phyloP scores from a whole-genome alignment of 1,140 invertebrate genomes.

The Periplaneta americana region DNA sequence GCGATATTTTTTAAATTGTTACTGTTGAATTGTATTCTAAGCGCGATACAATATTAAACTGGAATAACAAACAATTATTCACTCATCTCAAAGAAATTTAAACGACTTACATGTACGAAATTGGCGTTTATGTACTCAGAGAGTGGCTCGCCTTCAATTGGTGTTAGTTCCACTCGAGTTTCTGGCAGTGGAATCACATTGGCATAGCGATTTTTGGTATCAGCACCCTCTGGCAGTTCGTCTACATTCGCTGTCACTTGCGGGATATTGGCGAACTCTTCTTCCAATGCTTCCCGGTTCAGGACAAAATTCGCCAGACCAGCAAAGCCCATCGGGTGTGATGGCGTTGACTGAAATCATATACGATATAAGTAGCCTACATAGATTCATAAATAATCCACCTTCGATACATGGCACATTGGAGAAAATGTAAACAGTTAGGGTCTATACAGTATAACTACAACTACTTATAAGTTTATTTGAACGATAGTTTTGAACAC shows the following conservation, averaged over 20 bases:
- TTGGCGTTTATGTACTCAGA: conserved; percentile 92
- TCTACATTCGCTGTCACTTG: conserved; percentile 68
- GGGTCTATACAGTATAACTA: too few relatives aligned
- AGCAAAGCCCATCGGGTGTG: conserved; percentile 66
- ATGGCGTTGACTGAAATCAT: conserved; percentile 53
- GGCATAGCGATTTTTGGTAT: conserved; percentile 88
- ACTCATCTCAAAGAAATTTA: too few relatives aligned
- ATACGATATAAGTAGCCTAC: too few relatives aligned
- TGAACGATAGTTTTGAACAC: too few relatives aligned
- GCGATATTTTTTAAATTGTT: too few relatives aligned
- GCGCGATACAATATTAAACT: too few relatives aligned
- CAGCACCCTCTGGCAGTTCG: conserved; percentile 77
- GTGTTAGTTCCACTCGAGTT: conserved; percentile 70
- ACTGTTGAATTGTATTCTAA: too few relatives aligned
- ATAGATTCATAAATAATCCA: too few relatives aligned
- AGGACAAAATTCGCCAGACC: conserved; percentile 66
- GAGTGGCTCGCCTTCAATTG: conserved; percentile 61
- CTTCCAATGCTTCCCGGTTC: conserved; percentile 63
- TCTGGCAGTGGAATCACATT: conserved; percentile 90
- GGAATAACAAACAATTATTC: too few relatives aligned
- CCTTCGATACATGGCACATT: too few relatives aligned
- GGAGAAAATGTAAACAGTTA: too few relatives aligned
- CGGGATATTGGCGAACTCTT: conserved; percentile 74
- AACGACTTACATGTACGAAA: conserved; percentile 61
- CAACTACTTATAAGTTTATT: too few relatives aligned